Evolutionary conservation across 1,140 invertebrate genomes (phyloP).

Genomic region (Anoplolepis gracilipes): DNA sequence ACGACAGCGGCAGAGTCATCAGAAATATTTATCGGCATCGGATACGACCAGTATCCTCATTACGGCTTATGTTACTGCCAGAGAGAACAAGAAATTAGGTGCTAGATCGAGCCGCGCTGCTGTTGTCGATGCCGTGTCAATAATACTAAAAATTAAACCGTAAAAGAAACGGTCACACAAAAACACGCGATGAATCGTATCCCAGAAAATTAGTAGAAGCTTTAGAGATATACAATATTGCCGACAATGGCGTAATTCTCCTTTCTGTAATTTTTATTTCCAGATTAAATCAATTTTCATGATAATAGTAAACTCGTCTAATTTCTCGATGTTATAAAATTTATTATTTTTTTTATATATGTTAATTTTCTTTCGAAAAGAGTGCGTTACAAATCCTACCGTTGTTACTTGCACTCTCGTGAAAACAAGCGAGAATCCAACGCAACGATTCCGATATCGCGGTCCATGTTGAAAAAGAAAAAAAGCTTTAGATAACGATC

Average conservation of each 20-base stretch:
- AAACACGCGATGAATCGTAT: slow-evolving; percentile 30
- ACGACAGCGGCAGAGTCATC: slow-evolving; percentile 19
- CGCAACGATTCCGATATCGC: neutral
- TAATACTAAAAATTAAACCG: slow-evolving; percentile 44
- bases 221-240: neutral
- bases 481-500: neutral
- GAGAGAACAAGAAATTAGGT: slow-evolving; percentile 55
- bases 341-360: neutral
- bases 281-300: neutral
- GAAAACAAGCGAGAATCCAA: neutral
- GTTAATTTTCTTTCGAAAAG: neutral
- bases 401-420: neutral
- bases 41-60: slow-evolving; percentile 43
- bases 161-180: slow-evolving; percentile 21
- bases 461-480: neutral
- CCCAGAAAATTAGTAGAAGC: slow-evolving; percentile 15
- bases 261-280: slow-evolving; percentile 23
- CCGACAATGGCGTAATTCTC: neutral
- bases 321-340: neutral
- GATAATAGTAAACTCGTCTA: neutral
- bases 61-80: slow-evolving; percentile 51
- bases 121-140: slow-evolving; percentile 29
- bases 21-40: slow-evolving; percentile 51
- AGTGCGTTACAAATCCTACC: neutral
- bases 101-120: slow-evolving; percentile 26